Conservation (phyloP, 2,888 invertebrate genomes). For the Macropis europaea region DNA sequence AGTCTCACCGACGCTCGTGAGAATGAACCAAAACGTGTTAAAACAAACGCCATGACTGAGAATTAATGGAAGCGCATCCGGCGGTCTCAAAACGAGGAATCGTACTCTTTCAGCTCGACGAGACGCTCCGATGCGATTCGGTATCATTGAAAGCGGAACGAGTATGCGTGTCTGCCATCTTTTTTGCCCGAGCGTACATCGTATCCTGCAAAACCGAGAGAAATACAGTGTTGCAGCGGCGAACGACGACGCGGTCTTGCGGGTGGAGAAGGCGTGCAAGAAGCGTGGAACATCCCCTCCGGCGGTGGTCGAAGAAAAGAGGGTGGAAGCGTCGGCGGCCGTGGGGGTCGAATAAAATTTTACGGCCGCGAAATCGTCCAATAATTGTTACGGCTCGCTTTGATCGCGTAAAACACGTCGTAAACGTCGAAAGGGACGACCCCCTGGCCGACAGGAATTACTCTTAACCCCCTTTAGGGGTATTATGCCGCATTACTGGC, state of each 20-base stretch:
- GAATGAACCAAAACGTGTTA: too few relatives aligned
- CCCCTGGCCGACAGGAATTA: slow-evolving; percentile 68
- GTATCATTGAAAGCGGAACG: too few relatives aligned
- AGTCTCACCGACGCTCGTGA: too few relatives aligned
- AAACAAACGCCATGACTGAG: too few relatives aligned
- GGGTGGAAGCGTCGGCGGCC: slow-evolving; percentile 28
- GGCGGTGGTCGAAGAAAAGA: slow-evolving; percentile 15
- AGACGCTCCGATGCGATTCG: too few relatives aligned
- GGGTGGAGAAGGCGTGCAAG: background rate
- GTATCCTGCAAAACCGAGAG: background rate
- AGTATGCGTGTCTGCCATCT: too few relatives aligned
- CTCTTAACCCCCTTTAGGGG: slow-evolving; percentile 66
- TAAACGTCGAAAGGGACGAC: slow-evolving; percentile 75
- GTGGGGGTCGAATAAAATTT: slow-evolving; percentile 75
- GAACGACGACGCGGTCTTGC: background rate
- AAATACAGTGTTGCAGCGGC: background rate
- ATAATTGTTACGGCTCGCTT: slow-evolving; percentile 79
- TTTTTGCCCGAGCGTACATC: too few relatives aligned
- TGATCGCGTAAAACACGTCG: slow-evolving; percentile 80
- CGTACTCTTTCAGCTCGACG: too few relatives aligned
- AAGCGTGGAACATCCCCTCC: slow-evolving; percentile 1
- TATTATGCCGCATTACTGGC: slow-evolving; percentile 70
- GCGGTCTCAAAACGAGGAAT: too few relatives aligned
- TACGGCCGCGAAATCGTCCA: slow-evolving; percentile 78
- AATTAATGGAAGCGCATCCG: too few relatives aligned